Conservation (phyloP, 2,888 invertebrate genomes). For the Biston betularia region DNA sequence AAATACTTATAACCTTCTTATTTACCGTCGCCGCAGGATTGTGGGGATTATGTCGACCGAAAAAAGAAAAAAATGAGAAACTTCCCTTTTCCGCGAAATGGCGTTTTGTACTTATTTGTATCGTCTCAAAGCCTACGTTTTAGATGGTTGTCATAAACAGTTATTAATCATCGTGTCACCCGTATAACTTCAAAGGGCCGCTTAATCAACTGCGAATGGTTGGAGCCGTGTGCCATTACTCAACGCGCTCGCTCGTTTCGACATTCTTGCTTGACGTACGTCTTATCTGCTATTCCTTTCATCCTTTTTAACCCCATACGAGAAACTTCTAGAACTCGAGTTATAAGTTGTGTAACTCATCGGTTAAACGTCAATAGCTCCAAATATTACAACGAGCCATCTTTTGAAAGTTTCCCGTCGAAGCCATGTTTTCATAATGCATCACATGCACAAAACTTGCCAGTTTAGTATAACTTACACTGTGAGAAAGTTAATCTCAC, state of each 20-base stretch:
- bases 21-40: slow-evolving; percentile 52
- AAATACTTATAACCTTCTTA: slow-evolving; percentile 44
- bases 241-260: slow-evolving; percentile 70
- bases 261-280: slow-evolving; percentile 71
- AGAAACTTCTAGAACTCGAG: slow-evolving; percentile 40
- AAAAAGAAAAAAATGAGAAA: slow-evolving; percentile 47
- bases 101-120: slow-evolving; percentile 51
- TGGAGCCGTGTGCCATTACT: slow-evolving; percentile 73
- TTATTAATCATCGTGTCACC: slow-evolving; percentile 78
- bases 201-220: slow-evolving; percentile 81
- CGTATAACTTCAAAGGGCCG: slow-evolving; percentile 75
- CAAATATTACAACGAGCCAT: slow-evolving; percentile 48
- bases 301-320: slow-evolving; percentile 37
- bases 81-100: slow-evolving; percentile 39
- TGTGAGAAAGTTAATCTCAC: slow-evolving; percentile 43
- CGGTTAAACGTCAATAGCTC: slow-evolving; percentile 52
- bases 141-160: slow-evolving; percentile 75
- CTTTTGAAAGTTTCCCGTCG: slow-evolving; percentile 50
- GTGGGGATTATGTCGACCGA: slow-evolving; percentile 48
- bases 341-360: slow-evolving; percentile 51
- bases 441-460: slow-evolving; percentile 48
- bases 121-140: slow-evolving; percentile 58
- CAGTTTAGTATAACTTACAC: slow-evolving; percentile 45
- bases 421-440: slow-evolving; percentile 53
- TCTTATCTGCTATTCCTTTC: slow-evolving; percentile 57